phyloP scores from a whole-genome alignment of 2,888 invertebrate species.

The Prionchulus punctatus region DNA sequence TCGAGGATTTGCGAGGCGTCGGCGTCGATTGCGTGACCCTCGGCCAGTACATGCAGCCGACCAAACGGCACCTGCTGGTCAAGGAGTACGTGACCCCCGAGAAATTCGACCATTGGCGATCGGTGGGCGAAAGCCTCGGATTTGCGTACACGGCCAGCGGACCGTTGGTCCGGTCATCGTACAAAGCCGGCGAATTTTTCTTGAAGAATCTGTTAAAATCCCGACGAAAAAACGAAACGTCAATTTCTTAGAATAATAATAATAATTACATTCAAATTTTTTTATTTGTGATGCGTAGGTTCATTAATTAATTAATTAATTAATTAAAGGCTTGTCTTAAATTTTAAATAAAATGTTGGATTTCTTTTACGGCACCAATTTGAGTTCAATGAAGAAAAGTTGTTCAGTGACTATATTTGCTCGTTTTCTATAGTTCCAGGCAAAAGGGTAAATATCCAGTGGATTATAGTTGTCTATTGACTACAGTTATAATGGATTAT shows the following conservation, averaged over 20 bases:
- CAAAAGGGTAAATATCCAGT: too few relatives aligned
- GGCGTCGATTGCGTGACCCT: constrained; percentile 89
- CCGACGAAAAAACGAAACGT: constrained; percentile 9
- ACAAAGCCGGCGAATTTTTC: constrained; percentile 73
- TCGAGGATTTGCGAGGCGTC: constrained; percentile 47
- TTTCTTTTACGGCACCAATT: too few relatives aligned
- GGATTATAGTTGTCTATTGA: too few relatives aligned
- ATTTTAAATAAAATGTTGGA: too few relatives aligned
- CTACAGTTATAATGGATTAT: too few relatives aligned
- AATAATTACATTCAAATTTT: too few relatives aligned
- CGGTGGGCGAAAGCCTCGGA: constrained; percentile 60
- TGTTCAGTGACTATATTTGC: too few relatives aligned
- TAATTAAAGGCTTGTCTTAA: too few relatives aligned
- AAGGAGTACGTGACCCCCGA: constrained; percentile 85
- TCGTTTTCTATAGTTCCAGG: too few relatives aligned
- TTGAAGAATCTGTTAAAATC: constrained; percentile 23
- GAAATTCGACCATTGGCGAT: constrained; percentile 71
- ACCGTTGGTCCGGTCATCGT: constrained; percentile 85
- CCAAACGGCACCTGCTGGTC: constrained; percentile 68
- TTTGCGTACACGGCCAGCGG: constrained; percentile 95
- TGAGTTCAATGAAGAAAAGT: too few relatives aligned
- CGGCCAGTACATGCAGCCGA: constrained; percentile 99
- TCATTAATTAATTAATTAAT: too few relatives aligned
- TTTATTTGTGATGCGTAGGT: too few relatives aligned
- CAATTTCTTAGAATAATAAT: neutral